Percentiles rank a stretch among this genome's conserved stretches.
Evolutionary conservation across 2,797 vertebrate genomes (phyloP).

Genomic region (Choloepus didactylus): DNA sequence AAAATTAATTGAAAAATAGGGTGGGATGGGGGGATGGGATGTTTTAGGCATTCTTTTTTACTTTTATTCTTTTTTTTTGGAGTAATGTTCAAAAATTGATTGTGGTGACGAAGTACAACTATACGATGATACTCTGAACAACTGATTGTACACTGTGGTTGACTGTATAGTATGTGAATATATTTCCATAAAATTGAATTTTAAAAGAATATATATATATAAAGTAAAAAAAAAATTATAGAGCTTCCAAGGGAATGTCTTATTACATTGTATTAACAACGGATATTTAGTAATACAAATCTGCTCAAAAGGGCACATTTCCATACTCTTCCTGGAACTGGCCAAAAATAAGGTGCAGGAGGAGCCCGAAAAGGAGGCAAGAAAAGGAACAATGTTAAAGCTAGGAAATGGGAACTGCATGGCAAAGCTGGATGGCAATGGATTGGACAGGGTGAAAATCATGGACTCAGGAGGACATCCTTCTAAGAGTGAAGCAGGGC

Average conservation of each 20-base stretch:
- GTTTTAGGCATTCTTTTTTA: too few relatives aligned
- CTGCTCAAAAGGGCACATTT: background rate
- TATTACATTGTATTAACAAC: background rate
- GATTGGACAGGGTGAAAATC: background rate
- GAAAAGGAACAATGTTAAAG: background rate
- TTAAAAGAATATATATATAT: too few relatives aligned
- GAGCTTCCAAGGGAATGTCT: background rate
- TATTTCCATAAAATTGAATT: too few relatives aligned
- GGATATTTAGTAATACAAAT: background rate
- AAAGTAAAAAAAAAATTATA: background rate
- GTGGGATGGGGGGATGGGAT: too few relatives aligned
- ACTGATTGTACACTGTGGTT: too few relatives aligned
- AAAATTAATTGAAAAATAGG: too few relatives aligned
- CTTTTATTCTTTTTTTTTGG: too few relatives aligned
- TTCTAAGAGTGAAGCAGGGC: background rate
- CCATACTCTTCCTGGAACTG: background rate
- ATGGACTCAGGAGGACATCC: background rate
- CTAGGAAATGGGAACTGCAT: background rate
- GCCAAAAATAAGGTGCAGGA: background rate
- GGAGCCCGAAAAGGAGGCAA: background rate
- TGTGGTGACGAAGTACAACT: too few relatives aligned
- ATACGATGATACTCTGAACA: too few relatives aligned
- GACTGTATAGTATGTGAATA: too few relatives aligned
- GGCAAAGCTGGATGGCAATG: background rate
- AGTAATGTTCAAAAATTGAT: too few relatives aligned